phyloP scores from a whole-genome alignment of 2,888 invertebrate species.

The Argyresthia albistria region DNA sequence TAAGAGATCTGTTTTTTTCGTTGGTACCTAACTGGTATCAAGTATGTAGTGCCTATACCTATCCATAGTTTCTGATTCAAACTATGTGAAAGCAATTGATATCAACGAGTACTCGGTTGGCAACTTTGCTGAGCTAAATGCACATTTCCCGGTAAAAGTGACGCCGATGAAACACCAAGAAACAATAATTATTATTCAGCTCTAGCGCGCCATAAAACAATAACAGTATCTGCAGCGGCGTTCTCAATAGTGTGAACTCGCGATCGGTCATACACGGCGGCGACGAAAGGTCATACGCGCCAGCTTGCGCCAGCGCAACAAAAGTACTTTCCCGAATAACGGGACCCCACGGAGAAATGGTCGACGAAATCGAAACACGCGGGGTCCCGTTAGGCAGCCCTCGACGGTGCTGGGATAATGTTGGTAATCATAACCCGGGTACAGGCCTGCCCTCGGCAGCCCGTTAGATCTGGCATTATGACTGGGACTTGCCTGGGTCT shows the following conservation, averaged over 20 bases:
- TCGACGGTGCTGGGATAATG: conserved; percentile 11
- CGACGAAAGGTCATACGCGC: neutral
- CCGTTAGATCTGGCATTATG: neutral
- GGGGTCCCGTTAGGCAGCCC: conserved; percentile 62
- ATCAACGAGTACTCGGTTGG: no score
- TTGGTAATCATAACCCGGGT: conserved; percentile 2
- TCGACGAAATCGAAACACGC: conserved; percentile 73
- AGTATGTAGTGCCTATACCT: no score
- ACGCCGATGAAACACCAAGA: neutral
- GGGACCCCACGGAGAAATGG: conserved; percentile 68
- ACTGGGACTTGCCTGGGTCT: neutral
- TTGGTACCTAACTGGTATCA: no score
- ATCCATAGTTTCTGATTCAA: no score
- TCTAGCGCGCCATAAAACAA: neutral
- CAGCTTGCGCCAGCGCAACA: conserved; percentile 23
- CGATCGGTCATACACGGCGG: conserved; percentile 35
- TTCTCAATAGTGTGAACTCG: conserved; percentile 61
- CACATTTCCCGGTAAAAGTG: no score
- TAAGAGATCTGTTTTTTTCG: no score
- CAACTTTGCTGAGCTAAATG: no score
- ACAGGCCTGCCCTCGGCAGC: neutral
- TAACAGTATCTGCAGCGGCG: conserved; percentile 23
- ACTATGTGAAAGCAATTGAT: no score
- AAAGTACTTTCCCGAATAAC: conserved; percentile 69
- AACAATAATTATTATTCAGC: conserved; percentile 4